Evolutionary conservation across 1,140 invertebrate genomes (phyloP).

Genomic region (Zophobas atratus): DNA sequence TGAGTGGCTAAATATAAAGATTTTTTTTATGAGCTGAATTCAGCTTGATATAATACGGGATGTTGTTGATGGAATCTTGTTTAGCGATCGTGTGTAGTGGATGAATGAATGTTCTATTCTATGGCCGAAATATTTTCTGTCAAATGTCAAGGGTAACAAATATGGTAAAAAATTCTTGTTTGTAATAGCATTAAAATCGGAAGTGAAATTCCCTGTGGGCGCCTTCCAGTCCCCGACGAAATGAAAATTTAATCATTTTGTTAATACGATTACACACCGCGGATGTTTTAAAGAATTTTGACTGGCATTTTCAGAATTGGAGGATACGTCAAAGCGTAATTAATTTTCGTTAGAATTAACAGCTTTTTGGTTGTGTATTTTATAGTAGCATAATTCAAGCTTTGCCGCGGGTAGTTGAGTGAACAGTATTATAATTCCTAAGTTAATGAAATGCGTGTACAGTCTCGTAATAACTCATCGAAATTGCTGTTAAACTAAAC

Average conservation of each 20-base stretch:
- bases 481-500: slow-evolving; percentile 2
- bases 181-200: slow-evolving; percentile 3
- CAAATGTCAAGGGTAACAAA: too few species aligned
- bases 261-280: slow-evolving; percentile 12
- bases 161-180: not conserved
- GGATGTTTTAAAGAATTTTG: slow-evolving; percentile 13
- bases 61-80: too few species aligned
- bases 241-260: slow-evolving; percentile 30
- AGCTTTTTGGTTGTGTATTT: slow-evolving; percentile 13
- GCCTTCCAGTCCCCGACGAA: slow-evolving; percentile 11
- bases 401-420: slow-evolving; percentile 1
- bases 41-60: too few species aligned
- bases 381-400: slow-evolving; percentile 10
- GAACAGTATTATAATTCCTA: slow-evolving; percentile 14
- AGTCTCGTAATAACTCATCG: slow-evolving; percentile 3
- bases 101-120: too few species aligned
- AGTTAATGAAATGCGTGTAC: slow-evolving; percentile 23
- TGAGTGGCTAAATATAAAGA: too few species aligned
- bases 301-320: slow-evolving; percentile 3
- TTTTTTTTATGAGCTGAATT: too few species aligned
- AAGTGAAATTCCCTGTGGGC: slow-evolving; percentile 8
- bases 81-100: too few species aligned
- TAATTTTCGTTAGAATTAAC: slow-evolving; percentile 7
- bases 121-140: too few species aligned
- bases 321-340: slow-evolving; percentile 21